Percentiles rank a stretch among this genome's conserved stretches.
phyloP scores from a whole-genome alignment of 2,888 invertebrate species.

The Idaea biselata region DNA sequence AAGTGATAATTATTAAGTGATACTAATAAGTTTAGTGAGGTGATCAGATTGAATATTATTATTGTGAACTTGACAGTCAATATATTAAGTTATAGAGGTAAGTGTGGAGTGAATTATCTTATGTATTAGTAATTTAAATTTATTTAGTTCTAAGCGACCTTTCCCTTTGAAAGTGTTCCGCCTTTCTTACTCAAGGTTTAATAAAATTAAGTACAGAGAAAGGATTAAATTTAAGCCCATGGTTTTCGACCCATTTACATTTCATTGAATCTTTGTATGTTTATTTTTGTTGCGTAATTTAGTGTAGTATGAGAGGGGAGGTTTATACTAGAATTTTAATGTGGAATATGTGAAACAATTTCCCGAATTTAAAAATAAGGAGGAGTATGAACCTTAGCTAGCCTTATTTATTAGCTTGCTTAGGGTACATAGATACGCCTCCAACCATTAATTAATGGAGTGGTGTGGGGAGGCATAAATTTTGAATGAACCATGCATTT shows the following conservation, averaged over 20 bases:
- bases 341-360: neutral
- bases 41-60: neutral
- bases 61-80: neutral
- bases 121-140: neutral
- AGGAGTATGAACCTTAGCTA: neutral
- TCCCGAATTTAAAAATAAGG: neutral
- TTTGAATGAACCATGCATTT: neutral
- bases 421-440: neutral
- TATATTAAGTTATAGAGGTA: neutral
- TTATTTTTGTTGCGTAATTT: neutral
- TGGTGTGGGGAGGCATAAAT: slow-evolving; percentile 17
- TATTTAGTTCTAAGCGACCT: neutral
- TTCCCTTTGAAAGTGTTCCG: neutral
- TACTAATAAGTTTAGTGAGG: neutral
- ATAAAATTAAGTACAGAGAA: neutral
- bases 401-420: neutral
- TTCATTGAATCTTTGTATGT: neutral
- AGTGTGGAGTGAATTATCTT: neutral
- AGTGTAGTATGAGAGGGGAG: neutral
- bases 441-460: slow-evolving; percentile 8
- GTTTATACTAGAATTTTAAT: neutral
- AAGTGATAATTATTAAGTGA: neutral
- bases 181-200: neutral
- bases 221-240: neutral
- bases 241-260: neutral